A percentile compares a stretch with the other conserved stretches of the same genome.
These are phyloP conservation scores for Rosalia funebris DNA, from an alignment of 2,888 invertebrate genomes.

Conservation along the genomic window DNA sequence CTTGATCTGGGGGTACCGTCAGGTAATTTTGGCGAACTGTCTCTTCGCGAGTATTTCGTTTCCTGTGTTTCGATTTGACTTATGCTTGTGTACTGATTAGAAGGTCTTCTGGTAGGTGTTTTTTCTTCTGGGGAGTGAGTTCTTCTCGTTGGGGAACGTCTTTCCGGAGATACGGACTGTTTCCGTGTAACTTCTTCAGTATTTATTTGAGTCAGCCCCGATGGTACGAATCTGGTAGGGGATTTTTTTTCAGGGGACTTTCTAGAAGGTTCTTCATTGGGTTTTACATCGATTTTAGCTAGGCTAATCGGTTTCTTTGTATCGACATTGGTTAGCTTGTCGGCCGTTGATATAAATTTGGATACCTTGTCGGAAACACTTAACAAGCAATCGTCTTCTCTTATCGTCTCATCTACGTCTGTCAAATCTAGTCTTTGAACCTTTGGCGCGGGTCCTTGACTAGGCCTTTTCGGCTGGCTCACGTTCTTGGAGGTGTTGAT, in stretches of 20 bases:
- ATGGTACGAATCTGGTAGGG: conserved; percentile 13
- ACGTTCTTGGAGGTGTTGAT: conserved; percentile 46
- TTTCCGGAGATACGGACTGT: conserved; percentile 34
- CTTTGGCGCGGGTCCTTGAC: conserved; percentile 39
- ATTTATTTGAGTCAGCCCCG: conserved; percentile 39
- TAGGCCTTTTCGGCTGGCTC: conserved; percentile 33
- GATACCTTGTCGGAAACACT: conserved; percentile 75
- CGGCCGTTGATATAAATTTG: conserved; percentile 72
- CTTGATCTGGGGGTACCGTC: conserved; percentile 55
- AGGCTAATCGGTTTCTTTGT: conserved; percentile 43
- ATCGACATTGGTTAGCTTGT: conserved; percentile 64
- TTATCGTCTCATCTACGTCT: conserved; percentile 50
- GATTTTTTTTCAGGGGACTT: conserved; percentile 24
- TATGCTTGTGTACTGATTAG: conserved; percentile 42
- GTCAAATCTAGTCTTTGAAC: conserved; percentile 44
- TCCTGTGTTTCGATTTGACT: conserved; percentile 37
- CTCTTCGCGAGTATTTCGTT: conserved; percentile 31
- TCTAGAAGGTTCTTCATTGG: conserved; percentile 19
- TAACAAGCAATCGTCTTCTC: conserved; percentile 69
- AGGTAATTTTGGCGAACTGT: conserved; percentile 37
- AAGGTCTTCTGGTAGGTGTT: conserved; percentile 50
- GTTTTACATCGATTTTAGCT: conserved; percentile 47
- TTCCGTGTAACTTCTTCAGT: conserved; percentile 41
- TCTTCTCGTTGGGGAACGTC: conserved; percentile 28
- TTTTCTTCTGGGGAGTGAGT: conserved; percentile 36